A percentile compares a stretch with the other conserved stretches of the same genome.
These are phyloP conservation scores for Sinhomidia bicolor DNA, from an alignment of 2,888 invertebrate species.

Conservation along the genomic window DNA sequence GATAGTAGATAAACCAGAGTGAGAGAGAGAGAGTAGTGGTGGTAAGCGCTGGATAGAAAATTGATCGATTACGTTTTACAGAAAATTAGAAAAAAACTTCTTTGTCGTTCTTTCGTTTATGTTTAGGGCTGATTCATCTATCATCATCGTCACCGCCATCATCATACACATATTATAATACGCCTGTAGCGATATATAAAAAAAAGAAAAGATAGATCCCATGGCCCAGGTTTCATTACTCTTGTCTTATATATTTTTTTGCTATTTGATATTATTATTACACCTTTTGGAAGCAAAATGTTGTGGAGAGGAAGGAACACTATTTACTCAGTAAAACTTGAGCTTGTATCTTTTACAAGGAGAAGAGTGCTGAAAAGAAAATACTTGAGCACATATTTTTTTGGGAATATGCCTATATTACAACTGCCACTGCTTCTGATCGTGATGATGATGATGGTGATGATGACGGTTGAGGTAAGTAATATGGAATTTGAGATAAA, in stretches of 20 bases:
- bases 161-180: conserved; percentile 40
- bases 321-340: conserved; percentile 62
- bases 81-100: conserved; percentile 60
- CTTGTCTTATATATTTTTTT: neutral
- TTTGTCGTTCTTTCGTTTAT: conserved; percentile 55
- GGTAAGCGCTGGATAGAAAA: conserved; percentile 56
- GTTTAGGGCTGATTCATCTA: conserved; percentile 44
- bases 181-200: conserved; percentile 21
- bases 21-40: too few relatives aligned
- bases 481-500: conserved; percentile 68
- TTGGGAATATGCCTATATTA: neutral
- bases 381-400: neutral
- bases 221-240: conserved; percentile 6
- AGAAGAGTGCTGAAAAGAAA: neutral
- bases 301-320: neutral
- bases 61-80: conserved; percentile 67
- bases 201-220: neutral
- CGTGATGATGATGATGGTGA: conserved; percentile 44
- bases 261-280: conserved; percentile 36
- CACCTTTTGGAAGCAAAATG: conserved; percentile 26
- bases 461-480: conserved; percentile 63
- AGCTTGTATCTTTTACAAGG: conserved; percentile 57
- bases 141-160: too few relatives aligned
- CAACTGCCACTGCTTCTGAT: conserved; percentile 24
- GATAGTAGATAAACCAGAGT: neutral